These are phyloP conservation scores for Pteruthius melanotis DNA, from an alignment of 2,113 vertebrate genomes.

Conservation along the genomic window DNA sequence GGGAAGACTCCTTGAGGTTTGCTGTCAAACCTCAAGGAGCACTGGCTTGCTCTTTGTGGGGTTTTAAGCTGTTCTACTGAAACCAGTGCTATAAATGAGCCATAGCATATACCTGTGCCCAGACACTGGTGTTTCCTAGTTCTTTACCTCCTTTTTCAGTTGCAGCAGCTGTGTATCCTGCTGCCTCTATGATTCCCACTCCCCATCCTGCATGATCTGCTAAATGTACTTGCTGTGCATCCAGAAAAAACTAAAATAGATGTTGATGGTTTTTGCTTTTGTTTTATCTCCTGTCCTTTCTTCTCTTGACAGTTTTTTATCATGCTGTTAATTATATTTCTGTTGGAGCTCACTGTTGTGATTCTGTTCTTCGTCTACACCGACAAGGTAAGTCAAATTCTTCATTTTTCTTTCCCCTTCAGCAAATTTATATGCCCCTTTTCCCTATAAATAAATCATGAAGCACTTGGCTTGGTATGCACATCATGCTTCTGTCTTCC, in stretches of 20 bases:
- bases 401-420: slow-evolving; percentile 52
- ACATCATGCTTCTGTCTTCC: slow-evolving; percentile 44
- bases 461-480: slow-evolving; percentile 56
- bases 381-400: slow-evolving; percentile 83
- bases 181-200: neutral
- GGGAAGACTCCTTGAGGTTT: neutral
- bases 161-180: neutral
- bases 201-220: neutral
- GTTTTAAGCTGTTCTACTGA: neutral
- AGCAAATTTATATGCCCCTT: slow-evolving; percentile 53
- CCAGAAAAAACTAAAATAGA: slow-evolving; percentile 12
- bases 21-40: neutral
- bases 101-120: rapidly evolving
- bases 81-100: neutral
- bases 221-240: neutral
- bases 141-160: neutral
- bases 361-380: slow-evolving; percentile 95
- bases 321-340: slow-evolving; percentile 90
- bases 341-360: slow-evolving; percentile 88
- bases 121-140: neutral
- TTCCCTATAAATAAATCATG: slow-evolving; percentile 63
- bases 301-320: slow-evolving; percentile 90
- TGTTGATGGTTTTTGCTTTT: slow-evolving; percentile 45
- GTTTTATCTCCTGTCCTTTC: slow-evolving; percentile 22
- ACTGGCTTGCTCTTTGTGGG: neutral